phyloP scores from a whole-genome alignment of 2,888 invertebrate species.

The Spodoptera exigua region DNA sequence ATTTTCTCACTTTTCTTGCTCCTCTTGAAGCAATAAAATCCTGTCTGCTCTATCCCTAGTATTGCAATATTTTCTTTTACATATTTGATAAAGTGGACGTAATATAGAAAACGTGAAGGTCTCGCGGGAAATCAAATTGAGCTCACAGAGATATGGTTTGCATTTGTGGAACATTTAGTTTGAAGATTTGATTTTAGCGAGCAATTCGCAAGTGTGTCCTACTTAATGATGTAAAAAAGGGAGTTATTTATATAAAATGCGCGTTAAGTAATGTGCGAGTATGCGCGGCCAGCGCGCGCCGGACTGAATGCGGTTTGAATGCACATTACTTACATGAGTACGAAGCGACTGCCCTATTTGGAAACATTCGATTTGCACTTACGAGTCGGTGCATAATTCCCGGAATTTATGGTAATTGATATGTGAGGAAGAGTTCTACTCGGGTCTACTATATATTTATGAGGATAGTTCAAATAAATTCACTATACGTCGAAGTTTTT shows the following conservation, averaged over 20 bases:
- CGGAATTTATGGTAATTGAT: conserved; percentile 56
- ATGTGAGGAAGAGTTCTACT: conserved; percentile 45
- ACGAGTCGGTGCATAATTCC: conserved; percentile 48
- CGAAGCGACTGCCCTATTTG: conserved; percentile 53
- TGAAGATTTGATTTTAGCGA: conserved; percentile 34
- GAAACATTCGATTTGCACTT: conserved; percentile 55
- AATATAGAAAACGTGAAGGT: conserved; percentile 27
- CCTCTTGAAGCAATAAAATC: conserved; percentile 34
- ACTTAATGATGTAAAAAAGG: conserved; percentile 20
- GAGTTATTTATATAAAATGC: conserved; percentile 30
- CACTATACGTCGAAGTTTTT: conserved; percentile 48
- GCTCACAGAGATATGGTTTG: conserved; percentile 38
- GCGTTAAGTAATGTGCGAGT: conserved; percentile 23
- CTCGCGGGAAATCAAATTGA: conserved; percentile 49
- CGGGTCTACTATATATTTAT: conserved; percentile 48
- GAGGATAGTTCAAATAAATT: conserved; percentile 49
- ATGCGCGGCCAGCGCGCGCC: conserved; percentile 37
- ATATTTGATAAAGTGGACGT: conserved; percentile 47
- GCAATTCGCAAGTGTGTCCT: conserved; percentile 11
- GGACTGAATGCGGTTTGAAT: conserved; percentile 65
- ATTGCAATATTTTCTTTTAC: conserved; percentile 32
- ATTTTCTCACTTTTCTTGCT: conserved; percentile 41
- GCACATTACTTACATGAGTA: conserved; percentile 65
- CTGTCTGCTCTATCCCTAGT: conserved; percentile 24
- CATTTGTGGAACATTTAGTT: conserved; percentile 28